Evolutionary conservation across 92 coral and sea anemone species (phyloP).

Genomic region (Zoanthus sociatus): DNA sequence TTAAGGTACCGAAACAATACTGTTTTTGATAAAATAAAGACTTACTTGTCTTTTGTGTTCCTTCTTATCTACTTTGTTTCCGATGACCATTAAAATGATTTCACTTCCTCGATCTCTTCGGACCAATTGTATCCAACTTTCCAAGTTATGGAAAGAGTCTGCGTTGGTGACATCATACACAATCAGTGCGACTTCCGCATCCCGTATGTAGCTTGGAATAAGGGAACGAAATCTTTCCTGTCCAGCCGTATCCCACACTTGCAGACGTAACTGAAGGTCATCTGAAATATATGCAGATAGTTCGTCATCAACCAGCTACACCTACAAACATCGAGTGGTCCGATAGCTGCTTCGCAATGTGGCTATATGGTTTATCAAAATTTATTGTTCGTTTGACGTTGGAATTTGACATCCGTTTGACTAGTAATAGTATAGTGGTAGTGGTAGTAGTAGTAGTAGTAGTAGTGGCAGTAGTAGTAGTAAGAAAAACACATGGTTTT

Average conservation of each 20-base stretch:
- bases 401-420: no score
- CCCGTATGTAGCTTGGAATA: constrained; percentile 96
- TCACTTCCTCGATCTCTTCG: constrained; percentile 74
- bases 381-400: no score
- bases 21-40: background rate
- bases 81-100: constrained; percentile 78
- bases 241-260: constrained; percentile 99
- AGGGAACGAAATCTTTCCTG: constrained; percentile 97
- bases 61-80: constrained; percentile 86
- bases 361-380: no score
- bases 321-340: no score
- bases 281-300: constrained; percentile 49
- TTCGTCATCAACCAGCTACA: no score
- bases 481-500: no score
- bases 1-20: no score
- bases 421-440: no score
- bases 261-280: constrained; percentile 78
- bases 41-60: constrained; percentile 63
- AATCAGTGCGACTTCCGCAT: constrained; percentile 85
- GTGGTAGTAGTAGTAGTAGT: no score
- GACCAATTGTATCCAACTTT: constrained; percentile 86
- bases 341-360: no score
- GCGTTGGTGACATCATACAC: constrained; percentile 91
- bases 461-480: no score
- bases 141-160: constrained; percentile 73